Percentiles rank a stretch among this genome's conserved stretches.
These are phyloP conservation scores for Chirona hameri DNA, from an alignment of 2,888 invertebrate species.

Conservation along the genomic window DNA sequence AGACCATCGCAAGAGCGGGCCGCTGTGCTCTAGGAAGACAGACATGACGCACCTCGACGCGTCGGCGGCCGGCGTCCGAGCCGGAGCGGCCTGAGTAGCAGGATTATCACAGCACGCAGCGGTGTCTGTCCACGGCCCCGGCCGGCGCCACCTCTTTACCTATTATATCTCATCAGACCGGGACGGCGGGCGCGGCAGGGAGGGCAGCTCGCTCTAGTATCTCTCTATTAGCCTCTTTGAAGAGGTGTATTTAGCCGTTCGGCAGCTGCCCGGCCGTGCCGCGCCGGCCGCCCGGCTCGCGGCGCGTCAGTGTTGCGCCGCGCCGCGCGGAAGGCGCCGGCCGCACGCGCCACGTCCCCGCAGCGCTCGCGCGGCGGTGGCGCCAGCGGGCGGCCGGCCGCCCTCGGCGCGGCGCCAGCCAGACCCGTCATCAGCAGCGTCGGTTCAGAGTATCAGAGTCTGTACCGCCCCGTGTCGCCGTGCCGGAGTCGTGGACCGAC, in stretches of 20 bases:
- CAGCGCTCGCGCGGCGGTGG: background rate
- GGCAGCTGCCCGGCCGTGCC: background rate
- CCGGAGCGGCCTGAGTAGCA: background rate
- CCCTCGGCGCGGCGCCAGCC: background rate
- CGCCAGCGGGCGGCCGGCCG: background rate
- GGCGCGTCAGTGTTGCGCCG: background rate
- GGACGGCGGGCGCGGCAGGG: background rate
- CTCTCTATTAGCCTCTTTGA: too few relatives aligned
- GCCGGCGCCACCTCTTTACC: background rate
- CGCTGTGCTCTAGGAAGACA: background rate
- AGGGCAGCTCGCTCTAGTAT: too few relatives aligned
- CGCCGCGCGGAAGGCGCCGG: background rate
- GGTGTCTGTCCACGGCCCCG: slow-evolving; percentile 7
- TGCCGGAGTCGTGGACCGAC: slow-evolving; percentile 5
- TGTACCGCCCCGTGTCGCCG: background rate
- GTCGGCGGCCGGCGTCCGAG: too few relatives aligned
- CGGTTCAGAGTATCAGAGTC: background rate
- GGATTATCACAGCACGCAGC: background rate
- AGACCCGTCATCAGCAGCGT: background rate
- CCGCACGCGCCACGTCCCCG: background rate
- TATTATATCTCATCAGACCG: background rate
- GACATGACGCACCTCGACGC: too few relatives aligned
- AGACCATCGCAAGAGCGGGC: background rate
- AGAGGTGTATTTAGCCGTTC: too few relatives aligned
- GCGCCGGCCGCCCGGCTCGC: background rate